These are phyloP conservation scores for Trichogramma pretiosum DNA, from an alignment of 1,140 invertebrate species.

Conservation along the genomic window DNA sequence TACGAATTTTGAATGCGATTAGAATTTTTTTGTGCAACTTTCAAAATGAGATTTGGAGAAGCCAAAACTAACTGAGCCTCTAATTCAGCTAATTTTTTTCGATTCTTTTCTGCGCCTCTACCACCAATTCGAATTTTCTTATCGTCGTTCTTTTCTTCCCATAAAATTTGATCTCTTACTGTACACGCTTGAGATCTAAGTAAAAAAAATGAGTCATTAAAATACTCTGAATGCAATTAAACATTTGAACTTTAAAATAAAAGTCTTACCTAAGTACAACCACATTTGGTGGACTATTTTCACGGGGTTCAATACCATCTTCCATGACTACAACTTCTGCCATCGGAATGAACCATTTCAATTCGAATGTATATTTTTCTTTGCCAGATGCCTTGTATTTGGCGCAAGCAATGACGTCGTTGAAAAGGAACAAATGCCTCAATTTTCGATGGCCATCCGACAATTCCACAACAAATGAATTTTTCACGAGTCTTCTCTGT, in stretches of 20 bases:
- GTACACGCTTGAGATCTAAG: constrained; percentile 71
- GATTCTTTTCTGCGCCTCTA: constrained; percentile 73
- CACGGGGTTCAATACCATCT: constrained; percentile 58
- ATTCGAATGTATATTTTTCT: constrained; percentile 83
- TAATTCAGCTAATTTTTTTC: constrained; percentile 79
- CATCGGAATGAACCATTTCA: constrained; percentile 86
- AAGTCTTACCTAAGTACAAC: constrained; percentile 55
- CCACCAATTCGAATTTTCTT: constrained; percentile 56
- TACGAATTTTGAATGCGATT: constrained; percentile 56
- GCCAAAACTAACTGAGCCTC: constrained; percentile 83
- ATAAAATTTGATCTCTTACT: constrained; percentile 71
- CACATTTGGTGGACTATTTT: constrained; percentile 71
- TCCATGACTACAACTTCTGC: constrained; percentile 66
- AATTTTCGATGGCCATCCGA: constrained; percentile 81
- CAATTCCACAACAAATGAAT: constrained; percentile 88
- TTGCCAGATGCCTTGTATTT: constrained; percentile 83
- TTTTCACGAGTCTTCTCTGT: constrained; percentile 81
- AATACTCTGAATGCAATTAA: not conserved
- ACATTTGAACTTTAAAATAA: constrained; percentile 11
- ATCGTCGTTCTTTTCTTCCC: constrained; percentile 61
- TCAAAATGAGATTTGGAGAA: constrained; percentile 79
- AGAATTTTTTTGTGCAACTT: constrained; percentile 58
- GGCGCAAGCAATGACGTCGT: constrained; percentile 89
- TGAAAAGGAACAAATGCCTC: constrained; percentile 87
- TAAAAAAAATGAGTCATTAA: not conserved